Evolutionary conservation across 2,113 vertebrate genomes (phyloP).

Genomic region (Abramis brama): DNA sequence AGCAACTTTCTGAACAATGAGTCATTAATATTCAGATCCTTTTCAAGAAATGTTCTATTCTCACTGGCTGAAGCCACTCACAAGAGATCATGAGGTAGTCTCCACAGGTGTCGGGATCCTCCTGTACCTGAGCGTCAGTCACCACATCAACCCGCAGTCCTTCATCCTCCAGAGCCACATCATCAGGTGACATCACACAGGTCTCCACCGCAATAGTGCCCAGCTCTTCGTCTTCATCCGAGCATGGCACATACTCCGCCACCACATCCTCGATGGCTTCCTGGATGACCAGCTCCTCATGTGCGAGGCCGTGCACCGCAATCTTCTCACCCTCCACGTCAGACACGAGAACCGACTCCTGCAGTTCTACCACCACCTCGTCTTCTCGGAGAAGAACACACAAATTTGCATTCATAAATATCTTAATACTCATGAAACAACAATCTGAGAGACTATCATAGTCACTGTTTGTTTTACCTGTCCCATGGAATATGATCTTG

Average conservation of each 20-base stretch:
- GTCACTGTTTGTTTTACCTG: conserved; percentile 77
- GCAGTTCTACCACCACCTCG: conserved; percentile 97
- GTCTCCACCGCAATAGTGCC: conserved; percentile 85
- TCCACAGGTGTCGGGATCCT: conserved; percentile 90
- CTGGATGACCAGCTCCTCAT: conserved; percentile 96
- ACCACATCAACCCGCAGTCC: conserved; percentile 53
- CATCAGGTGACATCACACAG: conserved; percentile 93
- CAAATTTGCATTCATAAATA: not conserved
- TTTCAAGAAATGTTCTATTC: not conserved
- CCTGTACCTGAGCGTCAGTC: conserved; percentile 76
- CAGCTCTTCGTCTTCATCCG: conserved; percentile 79
- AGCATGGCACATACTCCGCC: conserved; percentile 94
- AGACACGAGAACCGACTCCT: conserved; percentile 96
- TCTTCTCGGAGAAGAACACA: conserved; percentile 74
- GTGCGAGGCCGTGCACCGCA: conserved; percentile 90
- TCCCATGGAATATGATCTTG: conserved; percentile 93
- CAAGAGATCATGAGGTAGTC: conserved; percentile 99
- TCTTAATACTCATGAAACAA: conserved; percentile 5
- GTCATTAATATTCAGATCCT: not conserved
- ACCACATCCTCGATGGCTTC: conserved; percentile 98
- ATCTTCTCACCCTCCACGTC: conserved; percentile 93
- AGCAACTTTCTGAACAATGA: not conserved
- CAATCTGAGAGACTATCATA: conserved; percentile 39
- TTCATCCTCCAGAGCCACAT: conserved; percentile 85
- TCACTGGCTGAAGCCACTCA: conserved; percentile 74